Evolutionary conservation across 2,797 vertebrate genomes (phyloP).

Genomic region (Galaxias olidus): DNA sequence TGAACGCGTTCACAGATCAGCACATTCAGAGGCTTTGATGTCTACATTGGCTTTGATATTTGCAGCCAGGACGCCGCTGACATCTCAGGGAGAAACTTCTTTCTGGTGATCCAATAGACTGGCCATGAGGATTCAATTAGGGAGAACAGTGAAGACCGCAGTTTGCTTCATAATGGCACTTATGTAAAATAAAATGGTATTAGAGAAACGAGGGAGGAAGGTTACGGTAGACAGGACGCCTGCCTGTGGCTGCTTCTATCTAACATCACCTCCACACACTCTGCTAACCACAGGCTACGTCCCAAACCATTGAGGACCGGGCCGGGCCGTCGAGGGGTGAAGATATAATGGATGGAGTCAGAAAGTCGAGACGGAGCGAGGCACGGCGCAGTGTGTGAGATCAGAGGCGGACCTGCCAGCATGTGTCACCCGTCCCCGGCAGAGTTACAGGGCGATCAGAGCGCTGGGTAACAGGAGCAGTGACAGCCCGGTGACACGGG

Average conservation of each 20-base stretch:
- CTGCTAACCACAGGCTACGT: no score
- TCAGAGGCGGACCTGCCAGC: conserved; percentile 41
- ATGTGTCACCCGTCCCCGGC: conserved; percentile 32
- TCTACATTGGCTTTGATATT: conserved; percentile 67
- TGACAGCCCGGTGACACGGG: conserved; percentile 46
- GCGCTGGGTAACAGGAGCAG: conserved; percentile 39
- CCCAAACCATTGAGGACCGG: no score
- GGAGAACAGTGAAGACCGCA: no score
- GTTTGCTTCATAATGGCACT: no score
- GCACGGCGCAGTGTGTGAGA: conserved; percentile 15
- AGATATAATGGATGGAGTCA: background rate
- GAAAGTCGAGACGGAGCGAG: conserved; percentile 1
- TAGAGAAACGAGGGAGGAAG: no score
- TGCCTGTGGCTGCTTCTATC: no score
- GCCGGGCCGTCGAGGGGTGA: no score
- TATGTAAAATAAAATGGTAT: no score
- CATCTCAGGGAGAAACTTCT: conserved; percentile 19
- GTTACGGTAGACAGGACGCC: no score
- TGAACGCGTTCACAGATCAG: conserved; percentile 52
- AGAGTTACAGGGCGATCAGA: conserved; percentile 53
- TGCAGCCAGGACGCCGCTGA: conserved; percentile 33
- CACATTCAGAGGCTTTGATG: conserved; percentile 56
- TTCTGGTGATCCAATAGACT: no score
- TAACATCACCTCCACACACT: no score
- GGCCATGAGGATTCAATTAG: no score